Evolutionary conservation across 2,888 invertebrate species (phyloP), one percentile per base, ranked within the genome.

Genomic region (Xestia xanthographa): DNA sequence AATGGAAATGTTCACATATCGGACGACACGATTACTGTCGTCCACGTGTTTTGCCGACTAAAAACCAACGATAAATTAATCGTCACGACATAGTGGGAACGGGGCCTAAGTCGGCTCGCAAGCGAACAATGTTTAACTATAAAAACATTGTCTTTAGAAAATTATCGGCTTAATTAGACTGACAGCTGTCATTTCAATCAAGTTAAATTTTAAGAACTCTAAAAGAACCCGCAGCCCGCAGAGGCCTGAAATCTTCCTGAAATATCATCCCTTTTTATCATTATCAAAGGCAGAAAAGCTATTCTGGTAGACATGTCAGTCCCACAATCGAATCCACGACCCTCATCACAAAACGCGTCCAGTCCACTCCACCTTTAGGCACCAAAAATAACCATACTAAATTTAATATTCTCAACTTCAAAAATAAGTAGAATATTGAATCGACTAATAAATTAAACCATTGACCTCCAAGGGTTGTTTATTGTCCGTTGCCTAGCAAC

Each of bases 401-500:
- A 76, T 34, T 34, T 34, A 34, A 34, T 72, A 68, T 43, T 58
- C 62, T 12, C 1, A 62, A 53, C 50, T 56, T 53, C 38, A 68
- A 26, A 68, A 53, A 53, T 58, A 65, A 72, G 41, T 70, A 26
- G 17, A 71, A 53, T 77, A 82, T 56, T 26, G 17, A 72, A 81
- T 84, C 75, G 72, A 78, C 81, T 77, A 78, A 77, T 48, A 75
- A 76, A 77, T 48, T 56, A 66, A 73, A 66, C n/a, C 63, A 20
- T 77, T 79, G 79, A 75, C 85, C 77, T 80, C 66, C n/a, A 9
- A 65, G 83, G 87, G 87, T 84, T 88, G 88, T 79, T 86, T 82
- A 85, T 71, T 62, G 43, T 12, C 56, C n/a, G 88, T 89, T 82
- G 80, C 87, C 75, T 71, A 84, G 90, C 86, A 85, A 86, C 87